A percentile compares a stretch with the other conserved stretches of the same genome.
Evolutionary conservation across 2,797 vertebrate genomes (phyloP).

Genomic region (Oryzias dopingdopingensis): DNA sequence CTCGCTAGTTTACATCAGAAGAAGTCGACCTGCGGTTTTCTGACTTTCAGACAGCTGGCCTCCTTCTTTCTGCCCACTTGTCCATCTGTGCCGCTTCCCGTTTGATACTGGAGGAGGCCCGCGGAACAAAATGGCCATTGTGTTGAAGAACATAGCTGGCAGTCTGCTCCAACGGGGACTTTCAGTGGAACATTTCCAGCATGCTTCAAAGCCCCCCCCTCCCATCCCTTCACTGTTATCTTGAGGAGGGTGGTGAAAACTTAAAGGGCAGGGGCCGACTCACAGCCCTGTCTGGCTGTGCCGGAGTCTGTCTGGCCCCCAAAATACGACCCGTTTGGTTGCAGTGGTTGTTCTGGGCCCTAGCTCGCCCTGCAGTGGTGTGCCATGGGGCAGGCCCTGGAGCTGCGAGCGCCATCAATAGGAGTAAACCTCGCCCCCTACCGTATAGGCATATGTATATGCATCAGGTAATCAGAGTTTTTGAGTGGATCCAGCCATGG

Average conservation of each 20-base stretch:
- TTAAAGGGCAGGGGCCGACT: slow-evolving; percentile 52
- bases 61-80: slow-evolving; percentile 33
- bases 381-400: too few relatives aligned
- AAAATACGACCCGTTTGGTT: too few relatives aligned
- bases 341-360: too few relatives aligned
- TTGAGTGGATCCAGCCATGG: too few relatives aligned
- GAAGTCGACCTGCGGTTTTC: slow-evolving; percentile 4
- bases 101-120: slow-evolving; percentile 47
- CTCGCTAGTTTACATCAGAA: background rate
- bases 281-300: too few relatives aligned
- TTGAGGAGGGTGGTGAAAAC: slow-evolving; percentile 71
- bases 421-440: too few relatives aligned
- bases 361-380: too few relatives aligned
- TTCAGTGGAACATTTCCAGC: slow-evolving; percentile 60
- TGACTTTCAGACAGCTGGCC: slow-evolving; percentile 30
- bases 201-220: slow-evolving; percentile 59
- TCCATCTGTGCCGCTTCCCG: slow-evolving; percentile 53
- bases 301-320: too few relatives aligned
- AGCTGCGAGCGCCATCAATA: too few relatives aligned
- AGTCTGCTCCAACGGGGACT: slow-evolving; percentile 49
- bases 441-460: too few relatives aligned
- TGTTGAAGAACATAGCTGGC: slow-evolving; percentile 58
- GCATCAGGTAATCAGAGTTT: too few relatives aligned
- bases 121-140: slow-evolving; percentile 64
- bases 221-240: slow-evolving; percentile 62